Evolutionary conservation across 2,888 invertebrate genomes (phyloP), one percentile per base, ranked within the genome.

Genomic region (Tuberolachnus salignus): DNA sequence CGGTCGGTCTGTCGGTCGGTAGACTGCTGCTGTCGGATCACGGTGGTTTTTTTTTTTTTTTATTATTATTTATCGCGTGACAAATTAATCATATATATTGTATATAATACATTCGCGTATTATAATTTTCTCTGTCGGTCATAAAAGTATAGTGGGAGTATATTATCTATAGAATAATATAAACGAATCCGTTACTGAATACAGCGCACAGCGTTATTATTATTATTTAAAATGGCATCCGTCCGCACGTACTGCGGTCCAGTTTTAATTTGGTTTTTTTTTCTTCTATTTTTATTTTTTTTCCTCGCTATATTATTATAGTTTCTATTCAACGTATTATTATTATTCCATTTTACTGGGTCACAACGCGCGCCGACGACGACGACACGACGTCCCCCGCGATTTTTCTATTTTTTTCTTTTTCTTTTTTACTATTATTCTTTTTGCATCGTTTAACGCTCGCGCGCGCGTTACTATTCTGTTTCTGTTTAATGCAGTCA

Each of bases 211-310:
- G 10, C 51, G n/a, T 16, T 53, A 34, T 67, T 14, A 34, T 71
- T 70, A 70, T 70, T n/a, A n/a, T n/a, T n/a, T 71, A 71, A 57
- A 71, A 59, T 71, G n/a, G 14, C 44, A 71, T 71, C 57, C 44
- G 44, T n/a, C 14, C n/a, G 34, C 26, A 53, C 46, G 49, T 61
- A 61, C n/a, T 44, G 14, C 21, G 34, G 53, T 74, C 42, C 23
- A 70, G 57, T 70, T 57, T 14, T 51, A 51, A 44, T 46, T 13
- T 13, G 46, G 46, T 26, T 59, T 16, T 3, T 59, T 34, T 34
- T 34, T n/a, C 19, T 51, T 51, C 51, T 51, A 67, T 49, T 11
- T 69, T 16, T 53, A 42, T 42, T 42, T 53, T 53, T 49, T 26
- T 19, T 46, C 26, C 16, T 59, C 8, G 2, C 26, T 59, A 26